These are phyloP conservation scores for Heliopora coerulea DNA, from an alignment of 92 coral and sea anemone genomes.

Conservation along the genomic window DNA sequence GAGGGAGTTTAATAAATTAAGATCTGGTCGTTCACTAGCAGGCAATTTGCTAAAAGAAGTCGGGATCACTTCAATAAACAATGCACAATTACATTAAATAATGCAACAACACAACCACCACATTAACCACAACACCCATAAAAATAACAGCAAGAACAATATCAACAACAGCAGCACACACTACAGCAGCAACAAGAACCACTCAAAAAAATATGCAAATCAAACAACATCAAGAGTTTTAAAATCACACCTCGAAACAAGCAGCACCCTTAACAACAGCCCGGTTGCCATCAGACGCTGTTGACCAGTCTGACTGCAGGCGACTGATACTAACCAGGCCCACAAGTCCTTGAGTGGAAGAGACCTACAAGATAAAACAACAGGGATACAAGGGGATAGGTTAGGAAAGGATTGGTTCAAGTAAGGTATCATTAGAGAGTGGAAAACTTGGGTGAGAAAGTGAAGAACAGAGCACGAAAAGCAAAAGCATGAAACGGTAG, in stretches of 20 bases:
- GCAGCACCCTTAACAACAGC: slow-evolving; percentile 70
- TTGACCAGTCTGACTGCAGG: slow-evolving; percentile 99
- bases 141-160: too few species aligned
- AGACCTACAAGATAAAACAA: too few species aligned
- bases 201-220: too few species aligned
- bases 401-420: too few species aligned
- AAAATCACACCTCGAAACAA: slow-evolving; percentile 98
- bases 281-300: slow-evolving; percentile 99
- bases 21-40: slow-evolving; percentile 78
- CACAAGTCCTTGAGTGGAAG: slow-evolving; percentile 83
- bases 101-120: too few species aligned
- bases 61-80: too few species aligned
- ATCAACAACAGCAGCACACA: too few species aligned
- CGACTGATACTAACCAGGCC: slow-evolving; percentile 94
- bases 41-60: slow-evolving; percentile 15
- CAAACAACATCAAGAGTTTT: too few species aligned
- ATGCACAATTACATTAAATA: too few species aligned
- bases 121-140: too few species aligned
- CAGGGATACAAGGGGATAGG: too few species aligned
- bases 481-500: neutral
- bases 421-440: neutral
- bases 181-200: too few species aligned
- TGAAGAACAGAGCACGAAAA: neutral
- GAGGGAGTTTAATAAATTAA: slow-evolving; percentile 84
- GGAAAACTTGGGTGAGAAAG: neutral